Evolutionary conservation across 2,888 invertebrate species (phyloP), one percentile per base, ranked within the genome.

Genomic region (Parnassius smintheus): DNA sequence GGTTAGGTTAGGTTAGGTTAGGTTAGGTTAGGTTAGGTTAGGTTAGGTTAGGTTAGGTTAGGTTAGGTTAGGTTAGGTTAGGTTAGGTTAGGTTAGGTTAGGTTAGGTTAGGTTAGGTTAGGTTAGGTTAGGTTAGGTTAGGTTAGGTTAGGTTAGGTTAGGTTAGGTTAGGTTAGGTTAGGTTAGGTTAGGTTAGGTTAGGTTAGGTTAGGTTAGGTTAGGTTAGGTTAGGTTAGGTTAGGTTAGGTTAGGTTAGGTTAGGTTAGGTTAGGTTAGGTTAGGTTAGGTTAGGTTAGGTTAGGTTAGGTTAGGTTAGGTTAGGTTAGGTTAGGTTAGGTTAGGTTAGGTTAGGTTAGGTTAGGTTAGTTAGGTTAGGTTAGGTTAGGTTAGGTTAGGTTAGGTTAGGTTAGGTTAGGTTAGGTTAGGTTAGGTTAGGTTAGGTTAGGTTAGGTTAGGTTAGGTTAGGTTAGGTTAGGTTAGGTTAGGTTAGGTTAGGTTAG

Each of bases 341-440:
- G 62, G 65, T 60, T 65, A 60, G 65, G 65, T 65, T 65, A 65
- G 65, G 63, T 62, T 65, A 63, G 65, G 65, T 65, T 65, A 65
- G 65, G 65, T 65, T 65, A 65, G 65, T 65, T 65, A 60, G 62
- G 65, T 65, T 65, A 65, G 65, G 65, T 65, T 65, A 65, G 65
- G 65, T 65, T 65, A 65, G 65, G 65, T 65, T 65, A 65, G 63
- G 65, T 65, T 65, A 65, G 65, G 65, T 65, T 65, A 63, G 65
- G 65, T 65, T 65, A 62, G 65, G 65, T 65, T 65, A 65, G 65
- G 65, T 65, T 62, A 54, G 65, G 62, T 65, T 62, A 62, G 65
- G 62, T 65, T 62, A 62, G 62, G 60, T 62, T 62, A 53, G 64
- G 59, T 50, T 59, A 51, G 53, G 59, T 50, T 59, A 51, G 51